Evolutionary conservation across 2,888 invertebrate genomes (phyloP), one percentile per base, ranked within the genome.

Genomic region (Notodonta ziczac): DNA sequence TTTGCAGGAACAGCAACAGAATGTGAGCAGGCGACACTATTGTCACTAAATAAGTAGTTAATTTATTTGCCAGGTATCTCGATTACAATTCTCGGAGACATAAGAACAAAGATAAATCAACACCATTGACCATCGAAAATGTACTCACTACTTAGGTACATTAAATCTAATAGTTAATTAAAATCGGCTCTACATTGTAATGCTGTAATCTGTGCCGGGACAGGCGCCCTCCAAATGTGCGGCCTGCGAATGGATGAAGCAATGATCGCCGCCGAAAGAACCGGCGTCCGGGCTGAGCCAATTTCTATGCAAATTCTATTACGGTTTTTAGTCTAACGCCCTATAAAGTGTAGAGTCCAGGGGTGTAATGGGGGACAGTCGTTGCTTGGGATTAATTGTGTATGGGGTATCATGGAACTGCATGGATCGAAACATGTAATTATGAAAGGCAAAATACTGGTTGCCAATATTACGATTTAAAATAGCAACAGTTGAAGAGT

Each of bases 261-360:
- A 79, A 86, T 87, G 85, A 86, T 84, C 81, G 69, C 78, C 78
- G 76, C 78, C 78, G 76, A 78, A 81, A 74, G 75, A 77, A 76
- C 57, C 59, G 46, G 53, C 78, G 35, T 77, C 70, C 76, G 77
- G 80, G 78, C 82, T 73, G 82, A 81, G 83, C 82, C 87, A 79
- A 87, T 88, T 87, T 85, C 85, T 85, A 88, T 88, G 88, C 83
- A 79, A 88, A 88, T 88, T 83, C 84, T 83, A 84, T 88, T 85
- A 82, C n/a, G 82, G 81, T 83, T 85, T 86, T 87, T 84, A 86
- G 85, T 82, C 81, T 78, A 82, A 82, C 77, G 79, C 77, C 70
- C 74, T 63, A 24, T 24, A 24, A 24, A 24, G 24, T 24, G 24
- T 24, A 10, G 24, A 32, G 54, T 54, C 35, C 39, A 14, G 32